Conservation (phyloP, 1,140 invertebrate species). For the Drosophila quadrilineata region DNA sequence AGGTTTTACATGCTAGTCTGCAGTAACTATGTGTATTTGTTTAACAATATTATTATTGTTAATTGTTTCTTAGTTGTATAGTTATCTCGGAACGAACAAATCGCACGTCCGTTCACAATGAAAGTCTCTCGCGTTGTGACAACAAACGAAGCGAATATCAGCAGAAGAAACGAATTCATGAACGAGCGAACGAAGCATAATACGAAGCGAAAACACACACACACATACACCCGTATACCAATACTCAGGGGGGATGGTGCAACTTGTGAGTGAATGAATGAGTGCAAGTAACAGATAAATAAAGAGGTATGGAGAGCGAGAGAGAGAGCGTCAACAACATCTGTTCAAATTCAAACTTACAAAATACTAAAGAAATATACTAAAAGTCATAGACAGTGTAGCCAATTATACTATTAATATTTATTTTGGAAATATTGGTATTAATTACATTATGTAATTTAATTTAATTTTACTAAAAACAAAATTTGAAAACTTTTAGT, state of each 20-base stretch:
- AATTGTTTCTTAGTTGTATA: neutral
- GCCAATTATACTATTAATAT: too few species aligned
- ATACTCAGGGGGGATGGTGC: neutral
- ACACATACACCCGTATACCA: neutral
- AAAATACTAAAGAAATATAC: conserved; percentile 33
- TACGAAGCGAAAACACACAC: conserved; percentile 7
- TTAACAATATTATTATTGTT: conserved; percentile 16
- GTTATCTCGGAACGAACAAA: conserved; percentile 10
- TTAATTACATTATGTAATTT: neutral
- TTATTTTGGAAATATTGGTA: too few species aligned
- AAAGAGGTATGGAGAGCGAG: neutral
- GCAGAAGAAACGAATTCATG: conserved; percentile 19
- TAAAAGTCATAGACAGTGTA: too few species aligned
- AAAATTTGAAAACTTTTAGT: too few species aligned
- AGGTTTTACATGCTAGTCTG: conserved; percentile 22
- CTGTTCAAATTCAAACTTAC: neutral
- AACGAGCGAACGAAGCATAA: conserved; percentile 5
- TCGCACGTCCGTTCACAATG: conserved; percentile 32
- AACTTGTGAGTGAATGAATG: neutral
- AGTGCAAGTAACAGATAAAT: conserved; percentile 1
- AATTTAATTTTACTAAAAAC: neutral
- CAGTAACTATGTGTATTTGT: conserved; percentile 9
- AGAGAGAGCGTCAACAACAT: neutral
- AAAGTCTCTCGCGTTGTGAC: conserved; percentile 44
- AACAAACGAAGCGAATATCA: conserved; percentile 28